Base-by-base conservation (phyloP, 2,888 invertebrate genomes). In the Drosophila dives region DNA sequence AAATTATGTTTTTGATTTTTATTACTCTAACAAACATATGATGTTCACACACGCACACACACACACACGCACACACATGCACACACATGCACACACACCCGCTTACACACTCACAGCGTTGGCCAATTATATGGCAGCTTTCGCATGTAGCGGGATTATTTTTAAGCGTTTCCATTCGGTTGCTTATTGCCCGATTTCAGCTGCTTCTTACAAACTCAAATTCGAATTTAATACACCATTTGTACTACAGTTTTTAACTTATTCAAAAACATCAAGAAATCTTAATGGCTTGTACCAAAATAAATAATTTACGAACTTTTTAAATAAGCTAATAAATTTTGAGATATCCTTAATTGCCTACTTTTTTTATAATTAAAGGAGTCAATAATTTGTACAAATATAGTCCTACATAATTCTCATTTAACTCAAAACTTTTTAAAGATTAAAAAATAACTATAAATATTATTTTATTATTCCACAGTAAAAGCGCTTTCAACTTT, bases 1-100 rank as follows among this genome's bases (percentile, higher is more conserved):
- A 89, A 90, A 90, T 91, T 80, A 85, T 80, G 83, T 74, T 86
- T 89, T 80, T 90, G 86, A 90, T 87, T 90, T 89, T 88, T 90
- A 90, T 90, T 86, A 82, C 82, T 63, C 42, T 77, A 38, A 59
- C 77, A 73, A 90, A 83, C 90, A 90, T 90, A 90, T 87, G 86
- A 86, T 90, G 86, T 83, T 81, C 62, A 51, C 48, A 61, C 63
- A 55, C 65, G 40, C 65, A 60, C 45, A 48, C 48, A n/a, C 61
- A 26, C 60, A 20, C 59, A 17, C 55, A 40, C 48, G 29, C 50
- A 15, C 65, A 45, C 26, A n/a, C n/a, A n/a, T n/a, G 10, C 34
- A 26, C 48, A n/a, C 59, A 45, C 49, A 26, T 2, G 2, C 48
- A 33, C 50, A 15, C 65, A 40, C 26, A 11, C 34, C n/a, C 48